Percentiles rank a stretch among this genome's conserved stretches.
These are phyloP conservation scores for Grammomys surdaster DNA, from an alignment of 2,113 vertebrate genomes.

Conservation along the genomic window DNA sequence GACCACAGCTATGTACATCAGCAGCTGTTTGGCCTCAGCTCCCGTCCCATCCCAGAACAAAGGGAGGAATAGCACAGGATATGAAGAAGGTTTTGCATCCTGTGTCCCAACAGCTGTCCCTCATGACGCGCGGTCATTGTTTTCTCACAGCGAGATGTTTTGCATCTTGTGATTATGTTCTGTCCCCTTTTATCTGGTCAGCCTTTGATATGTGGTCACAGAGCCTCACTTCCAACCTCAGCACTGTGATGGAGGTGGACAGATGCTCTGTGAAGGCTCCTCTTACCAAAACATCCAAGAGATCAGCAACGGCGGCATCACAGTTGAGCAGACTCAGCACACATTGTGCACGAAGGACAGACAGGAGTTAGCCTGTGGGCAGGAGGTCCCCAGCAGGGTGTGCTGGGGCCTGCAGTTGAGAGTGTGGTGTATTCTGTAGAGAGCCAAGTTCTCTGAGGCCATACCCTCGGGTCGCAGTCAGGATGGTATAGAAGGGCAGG, in stretches of 20 bases:
- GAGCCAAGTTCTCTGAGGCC: rapidly evolving
- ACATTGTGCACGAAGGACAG: neutral
- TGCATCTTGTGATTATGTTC: neutral
- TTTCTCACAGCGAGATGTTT: neutral
- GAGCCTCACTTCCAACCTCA: neutral
- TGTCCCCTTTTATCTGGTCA: neutral
- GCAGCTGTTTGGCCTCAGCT: too few relatives aligned
- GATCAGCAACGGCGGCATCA: neutral
- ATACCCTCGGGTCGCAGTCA: rapidly evolving
- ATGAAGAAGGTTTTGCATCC: rapidly evolving
- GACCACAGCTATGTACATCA: neutral
- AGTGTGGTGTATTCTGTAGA: neutral
- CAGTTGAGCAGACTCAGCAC: rapidly evolving
- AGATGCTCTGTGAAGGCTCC: neutral
- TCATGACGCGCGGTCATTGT: neutral
- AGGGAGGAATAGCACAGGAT: rapidly evolving
- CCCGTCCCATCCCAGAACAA: rapidly evolving
- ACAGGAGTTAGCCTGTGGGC: too few relatives aligned
- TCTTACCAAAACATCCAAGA: rapidly evolving
- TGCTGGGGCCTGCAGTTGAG: rapidly evolving
- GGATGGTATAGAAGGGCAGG: too few relatives aligned
- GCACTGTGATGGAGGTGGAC: rapidly evolving
- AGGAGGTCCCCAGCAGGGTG: rapidly evolving
- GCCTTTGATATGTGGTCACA: neutral
- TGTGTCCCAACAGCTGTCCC: rapidly evolving